phyloP scores from a whole-genome alignment of 2,797 vertebrate genomes.

The Dicrostonyx torquatus region DNA sequence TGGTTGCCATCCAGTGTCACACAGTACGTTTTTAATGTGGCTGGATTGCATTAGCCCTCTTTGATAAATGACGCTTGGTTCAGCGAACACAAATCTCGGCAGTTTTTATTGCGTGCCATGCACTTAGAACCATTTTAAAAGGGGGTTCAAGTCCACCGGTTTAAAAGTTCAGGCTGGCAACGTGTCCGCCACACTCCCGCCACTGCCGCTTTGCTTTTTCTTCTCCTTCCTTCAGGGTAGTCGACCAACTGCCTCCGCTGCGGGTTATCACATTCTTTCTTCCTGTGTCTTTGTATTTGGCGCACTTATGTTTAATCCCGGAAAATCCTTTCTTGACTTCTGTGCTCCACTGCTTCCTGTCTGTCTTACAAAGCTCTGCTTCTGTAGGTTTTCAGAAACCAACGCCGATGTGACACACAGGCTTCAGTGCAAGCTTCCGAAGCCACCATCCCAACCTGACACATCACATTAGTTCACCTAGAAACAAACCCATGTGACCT shows the following conservation, averaged over 20 bases:
- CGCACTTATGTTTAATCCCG: background rate
- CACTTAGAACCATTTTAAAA: background rate
- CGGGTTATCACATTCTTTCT: background rate
- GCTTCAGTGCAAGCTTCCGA: background rate
- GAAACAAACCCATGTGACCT: background rate
- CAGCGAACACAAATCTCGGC: background rate
- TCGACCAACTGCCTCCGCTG: background rate
- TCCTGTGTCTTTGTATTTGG: background rate
- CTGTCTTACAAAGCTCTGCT: background rate
- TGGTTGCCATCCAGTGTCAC: background rate
- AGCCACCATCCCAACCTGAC: background rate
- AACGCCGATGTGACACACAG: background rate
- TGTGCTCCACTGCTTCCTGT: background rate
- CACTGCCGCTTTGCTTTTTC: accelerated
- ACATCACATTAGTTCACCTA: background rate
- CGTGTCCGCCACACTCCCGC: background rate
- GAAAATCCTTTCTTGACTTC: background rate
- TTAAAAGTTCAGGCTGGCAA: background rate
- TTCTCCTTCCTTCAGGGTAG: background rate
- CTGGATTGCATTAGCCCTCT: background rate
- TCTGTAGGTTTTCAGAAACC: background rate
- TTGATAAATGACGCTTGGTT: background rate
- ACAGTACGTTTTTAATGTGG: background rate
- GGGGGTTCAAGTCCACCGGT: accelerated
- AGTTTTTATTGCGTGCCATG: background rate